Evolutionary conservation across 1,140 invertebrate genomes (phyloP), one percentile per base, ranked within the genome.

Genomic region (Zaprionus lachaisei): DNA sequence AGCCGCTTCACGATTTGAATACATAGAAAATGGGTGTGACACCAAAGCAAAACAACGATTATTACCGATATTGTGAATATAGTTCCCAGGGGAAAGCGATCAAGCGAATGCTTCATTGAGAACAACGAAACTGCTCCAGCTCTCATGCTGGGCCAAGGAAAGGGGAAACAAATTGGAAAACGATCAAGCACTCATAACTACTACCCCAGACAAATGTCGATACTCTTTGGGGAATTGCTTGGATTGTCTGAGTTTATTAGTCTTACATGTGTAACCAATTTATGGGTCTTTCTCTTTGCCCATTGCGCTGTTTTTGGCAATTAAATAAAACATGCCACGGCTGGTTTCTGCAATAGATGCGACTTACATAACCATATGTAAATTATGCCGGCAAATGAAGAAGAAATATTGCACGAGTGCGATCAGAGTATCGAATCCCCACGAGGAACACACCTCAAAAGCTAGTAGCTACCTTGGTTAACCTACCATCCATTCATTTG

Each of bases 341-440:
- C 64, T 55, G 69, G 49, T 58, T 77, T 86, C 70, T 86, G 83
- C 82, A 81, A 84, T 61, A 60, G 61, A 65, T 44, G 44, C 69
- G 51, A 71, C 77, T 89, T 87, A 87, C 83, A 87, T 89, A 87
- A 89, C 84, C 80, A 83, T 87, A 87, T 87, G 83, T 87, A 87
- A 87, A 87, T 87, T 83, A 87, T 87, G 58, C 78, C 78, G 74
- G 68, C 73, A 83, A 87, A 87, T 87, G 83, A 89, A 87, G 84
- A 87, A 89, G 83, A 87, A 87, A 87, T 89, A 87, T 87, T 72
- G 81, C 51, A 83, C 77, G 64, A 74, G 71, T 74, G 22, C 65
- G 65, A 38, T n/a, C 51, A 9, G 22, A 67, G 38, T 54, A 75
- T 70, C 58, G 68, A 73, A 83, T 80, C 68, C 77, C 72, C 77